Evolutionary conservation across 2,888 invertebrate genomes (phyloP).

Genomic region (Gastrophysa polygoni): DNA sequence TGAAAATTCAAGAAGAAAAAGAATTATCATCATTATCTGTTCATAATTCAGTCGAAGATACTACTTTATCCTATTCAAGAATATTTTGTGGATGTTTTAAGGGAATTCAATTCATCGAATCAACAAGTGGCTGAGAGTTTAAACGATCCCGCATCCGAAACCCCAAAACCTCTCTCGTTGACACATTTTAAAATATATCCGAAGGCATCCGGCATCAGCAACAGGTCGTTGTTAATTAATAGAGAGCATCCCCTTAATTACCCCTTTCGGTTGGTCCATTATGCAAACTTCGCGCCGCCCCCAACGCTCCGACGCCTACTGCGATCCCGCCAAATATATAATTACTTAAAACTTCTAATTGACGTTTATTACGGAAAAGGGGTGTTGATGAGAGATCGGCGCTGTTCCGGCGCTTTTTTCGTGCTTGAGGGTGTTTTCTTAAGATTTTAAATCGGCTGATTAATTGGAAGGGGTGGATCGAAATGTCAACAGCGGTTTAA

Average conservation of each 20-base stretch:
- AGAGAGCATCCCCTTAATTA: constrained; percentile 59
- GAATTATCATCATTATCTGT: too few relatives aligned
- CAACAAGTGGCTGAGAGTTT: constrained; percentile 21
- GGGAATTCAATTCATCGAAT: constrained; percentile 14
- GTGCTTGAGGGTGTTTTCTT: constrained; percentile 52
- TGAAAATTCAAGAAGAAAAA: too few relatives aligned
- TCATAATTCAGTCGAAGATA: too few relatives aligned
- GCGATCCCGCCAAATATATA: constrained; percentile 57
- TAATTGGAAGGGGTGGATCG: constrained; percentile 54
- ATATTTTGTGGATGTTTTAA: too few relatives aligned
- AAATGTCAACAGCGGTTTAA: constrained; percentile 50
- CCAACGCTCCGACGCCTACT: constrained; percentile 30
- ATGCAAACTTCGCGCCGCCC: constrained; percentile 53
- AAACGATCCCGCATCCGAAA: constrained; percentile 2
- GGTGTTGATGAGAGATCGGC: constrained; percentile 57
- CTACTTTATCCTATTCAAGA: too few relatives aligned
- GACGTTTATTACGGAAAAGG: constrained; percentile 58
- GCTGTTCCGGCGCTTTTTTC: constrained; percentile 48
- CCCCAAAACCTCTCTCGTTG: constrained; percentile 15
- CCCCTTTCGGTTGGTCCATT: constrained; percentile 59
- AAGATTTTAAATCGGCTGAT: constrained; percentile 52
- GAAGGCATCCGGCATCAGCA: constrained; percentile 47
- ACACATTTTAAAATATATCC: constrained; percentile 37
- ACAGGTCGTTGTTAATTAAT: constrained; percentile 59
- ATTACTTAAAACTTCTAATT: constrained; percentile 57